Conservation (phyloP, 23 tunicate species). For the Ciona savignyi region DNA sequence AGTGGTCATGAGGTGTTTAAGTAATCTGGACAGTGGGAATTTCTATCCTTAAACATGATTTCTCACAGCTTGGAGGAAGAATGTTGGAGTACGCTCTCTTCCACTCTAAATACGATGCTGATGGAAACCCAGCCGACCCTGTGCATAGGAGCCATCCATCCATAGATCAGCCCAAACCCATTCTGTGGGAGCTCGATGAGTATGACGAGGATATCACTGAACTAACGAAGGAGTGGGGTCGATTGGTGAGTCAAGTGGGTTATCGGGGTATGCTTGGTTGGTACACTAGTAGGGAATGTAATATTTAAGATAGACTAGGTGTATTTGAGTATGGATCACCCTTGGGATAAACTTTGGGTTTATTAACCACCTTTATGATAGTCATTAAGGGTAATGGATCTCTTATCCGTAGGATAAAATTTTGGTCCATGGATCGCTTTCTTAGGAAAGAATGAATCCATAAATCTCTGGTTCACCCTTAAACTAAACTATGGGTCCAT, state of each 20-base stretch:
- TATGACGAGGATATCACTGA: conserved; percentile 29
- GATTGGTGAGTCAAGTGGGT: conserved; percentile 34
- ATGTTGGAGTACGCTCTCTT: conserved; percentile 51
- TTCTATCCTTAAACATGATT: not conserved
- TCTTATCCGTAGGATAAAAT: no score
- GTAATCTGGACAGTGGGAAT: no score
- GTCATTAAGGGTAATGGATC: not conserved
- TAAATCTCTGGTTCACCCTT: no score
- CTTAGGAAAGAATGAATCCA: no score
- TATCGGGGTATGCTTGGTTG: not conserved
- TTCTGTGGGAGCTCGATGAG: conserved; percentile 54
- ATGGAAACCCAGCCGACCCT: conserved; percentile 46
- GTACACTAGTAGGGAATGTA: not conserved
- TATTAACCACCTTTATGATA: not conserved
- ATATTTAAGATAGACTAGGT: not conserved
- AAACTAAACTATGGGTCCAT: no score
- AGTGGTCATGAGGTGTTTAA: no score
- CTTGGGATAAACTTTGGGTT: no score
- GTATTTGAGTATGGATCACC: not conserved
- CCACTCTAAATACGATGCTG: conserved; percentile 22
- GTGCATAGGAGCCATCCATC: conserved; percentile 9
- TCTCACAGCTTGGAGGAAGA: conserved; percentile 56
- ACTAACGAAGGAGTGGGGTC: conserved; percentile 20
- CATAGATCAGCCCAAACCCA: conserved; percentile 22
- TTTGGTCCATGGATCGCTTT: no score